Conservation (phyloP, 2,888 invertebrate species). For the Scaptodrosophila latifasciaeformis region DNA sequence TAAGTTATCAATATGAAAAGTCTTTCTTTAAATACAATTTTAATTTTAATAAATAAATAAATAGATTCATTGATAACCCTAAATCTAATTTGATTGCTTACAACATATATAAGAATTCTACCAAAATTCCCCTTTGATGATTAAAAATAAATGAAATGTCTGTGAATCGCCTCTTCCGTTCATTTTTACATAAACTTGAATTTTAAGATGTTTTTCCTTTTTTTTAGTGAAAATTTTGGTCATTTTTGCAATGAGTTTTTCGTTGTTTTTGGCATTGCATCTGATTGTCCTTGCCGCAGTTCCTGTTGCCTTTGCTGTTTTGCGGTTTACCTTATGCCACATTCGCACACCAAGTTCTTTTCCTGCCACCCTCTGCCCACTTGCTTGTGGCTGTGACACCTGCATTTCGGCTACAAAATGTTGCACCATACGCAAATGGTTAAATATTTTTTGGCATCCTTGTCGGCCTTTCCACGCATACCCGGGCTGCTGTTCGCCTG, state of each 20-base stretch:
- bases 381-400: conserved; percentile 29
- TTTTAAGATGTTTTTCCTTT: conserved; percentile 26
- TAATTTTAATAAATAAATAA: too few relatives aligned
- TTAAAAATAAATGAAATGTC: too few relatives aligned
- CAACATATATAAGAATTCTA: too few relatives aligned
- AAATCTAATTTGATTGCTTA: too few relatives aligned
- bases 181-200: background rate
- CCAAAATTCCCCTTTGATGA: too few relatives aligned
- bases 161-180: too few relatives aligned
- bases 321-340: conserved; percentile 1
- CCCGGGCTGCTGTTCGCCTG: conserved; percentile 2
- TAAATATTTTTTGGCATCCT: too few relatives aligned
- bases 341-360: background rate
- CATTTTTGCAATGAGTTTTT: conserved; percentile 16
- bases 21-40: too few relatives aligned
- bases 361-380: background rate
- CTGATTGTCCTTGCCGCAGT: background rate
- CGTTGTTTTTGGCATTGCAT: conserved; percentile 36
- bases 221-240: conserved; percentile 17
- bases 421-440: conserved; percentile 27
- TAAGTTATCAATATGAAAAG: too few relatives aligned
- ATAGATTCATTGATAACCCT: too few relatives aligned
- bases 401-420: conserved; percentile 59
- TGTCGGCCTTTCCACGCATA: conserved; percentile 1
- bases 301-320: conserved; percentile 22